A percentile compares a stretch with the other conserved stretches of the same genome.
Evolutionary conservation across 35 echinoderm and acorn worm genomes (phyloP).

Genomic region (Acanthaster planci): DNA sequence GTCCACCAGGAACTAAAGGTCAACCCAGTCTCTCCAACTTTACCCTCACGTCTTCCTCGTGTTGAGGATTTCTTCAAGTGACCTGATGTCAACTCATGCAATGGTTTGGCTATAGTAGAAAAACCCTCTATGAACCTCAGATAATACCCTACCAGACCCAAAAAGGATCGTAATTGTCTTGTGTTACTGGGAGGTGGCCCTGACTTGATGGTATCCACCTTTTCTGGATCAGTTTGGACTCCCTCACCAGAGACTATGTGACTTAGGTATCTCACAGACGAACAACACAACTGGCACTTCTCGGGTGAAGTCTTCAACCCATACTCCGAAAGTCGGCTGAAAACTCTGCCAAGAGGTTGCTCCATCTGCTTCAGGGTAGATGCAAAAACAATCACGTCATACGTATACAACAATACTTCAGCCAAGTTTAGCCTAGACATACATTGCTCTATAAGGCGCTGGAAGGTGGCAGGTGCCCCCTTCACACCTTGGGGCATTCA

Average conservation of each 20-base stretch:
- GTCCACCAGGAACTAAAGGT: conserved; percentile 14
- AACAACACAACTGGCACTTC: conserved; percentile 57
- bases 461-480: conserved; percentile 73
- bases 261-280: conserved; percentile 57
- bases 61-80: background rate
- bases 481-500: conserved; percentile 64
- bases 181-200: conserved; percentile 61
- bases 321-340: conserved; percentile 56
- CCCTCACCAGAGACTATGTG: conserved; percentile 63
- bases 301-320: conserved; percentile 60
- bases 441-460: conserved; percentile 70
- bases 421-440: conserved; percentile 56
- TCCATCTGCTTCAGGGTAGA: conserved; percentile 65
- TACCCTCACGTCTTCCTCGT: background rate
- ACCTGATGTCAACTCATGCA: conserved; percentile 46
- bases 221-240: conserved; percentile 63
- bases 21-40: background rate
- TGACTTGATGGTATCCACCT: conserved; percentile 8
- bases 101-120: conserved; percentile 57
- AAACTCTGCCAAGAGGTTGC: conserved; percentile 36
- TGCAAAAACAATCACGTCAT: conserved; percentile 57
- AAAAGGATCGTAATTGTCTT: conserved; percentile 54
- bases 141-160: conserved; percentile 69
- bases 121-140: conserved; percentile 61
- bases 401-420: conserved; percentile 71